phyloP scores from a whole-genome alignment of 2,888 invertebrate genomes.

The Pollenia labialis region DNA sequence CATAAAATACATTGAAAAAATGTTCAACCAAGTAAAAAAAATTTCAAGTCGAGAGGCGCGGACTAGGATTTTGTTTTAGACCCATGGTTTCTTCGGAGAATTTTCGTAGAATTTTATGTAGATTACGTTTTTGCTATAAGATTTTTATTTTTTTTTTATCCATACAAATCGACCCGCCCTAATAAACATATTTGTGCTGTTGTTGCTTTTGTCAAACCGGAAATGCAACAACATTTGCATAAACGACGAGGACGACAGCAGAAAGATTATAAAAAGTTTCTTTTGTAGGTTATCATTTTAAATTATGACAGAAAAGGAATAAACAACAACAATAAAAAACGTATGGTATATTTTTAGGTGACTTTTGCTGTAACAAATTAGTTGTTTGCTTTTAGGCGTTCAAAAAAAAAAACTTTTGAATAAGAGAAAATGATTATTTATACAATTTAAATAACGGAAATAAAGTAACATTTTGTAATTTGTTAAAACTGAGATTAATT shows the following conservation, averaged over 20 bases:
- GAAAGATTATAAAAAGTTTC: constrained; percentile 18
- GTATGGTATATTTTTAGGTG: constrained; percentile 56
- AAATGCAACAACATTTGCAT: constrained; percentile 67
- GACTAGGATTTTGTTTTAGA: too few relatives aligned
- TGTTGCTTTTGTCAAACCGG: constrained; percentile 37
- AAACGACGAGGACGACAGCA: constrained; percentile 22
- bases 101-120: too few relatives aligned
- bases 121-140: too few relatives aligned
- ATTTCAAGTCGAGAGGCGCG: too few relatives aligned
- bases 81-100: too few relatives aligned
- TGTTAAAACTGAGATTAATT: not conserved
- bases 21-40: too few relatives aligned
- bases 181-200: not conserved
- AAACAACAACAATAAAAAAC: not conserved
- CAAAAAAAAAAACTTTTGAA: not conserved
- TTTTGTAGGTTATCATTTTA: constrained; percentile 39
- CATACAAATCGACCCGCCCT: too few relatives aligned
- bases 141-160: too few relatives aligned
- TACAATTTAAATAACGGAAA: constrained; percentile 25
- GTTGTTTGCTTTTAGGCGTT: constrained; percentile 59
- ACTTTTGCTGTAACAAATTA: constrained; percentile 57
- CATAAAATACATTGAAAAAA: too few relatives aligned
- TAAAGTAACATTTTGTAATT: not conserved
- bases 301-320: not conserved
- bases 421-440: constrained; percentile 43